phyloP scores from a whole-genome alignment of 2,888 invertebrate species.

The Elysia crispata region DNA sequence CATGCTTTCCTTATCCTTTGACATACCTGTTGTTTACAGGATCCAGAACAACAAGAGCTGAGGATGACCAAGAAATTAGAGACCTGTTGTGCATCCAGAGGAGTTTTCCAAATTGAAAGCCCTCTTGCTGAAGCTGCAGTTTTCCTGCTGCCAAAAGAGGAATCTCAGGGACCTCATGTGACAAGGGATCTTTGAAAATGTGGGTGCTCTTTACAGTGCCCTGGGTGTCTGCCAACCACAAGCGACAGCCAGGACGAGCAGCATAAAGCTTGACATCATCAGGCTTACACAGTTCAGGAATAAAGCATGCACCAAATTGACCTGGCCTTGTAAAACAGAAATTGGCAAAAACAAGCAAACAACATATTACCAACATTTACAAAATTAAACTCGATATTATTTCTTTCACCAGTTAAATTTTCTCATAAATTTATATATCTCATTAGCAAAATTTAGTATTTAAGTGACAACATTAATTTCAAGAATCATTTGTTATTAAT shows the following conservation, averaged over 20 bases:
- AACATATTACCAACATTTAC: not conserved
- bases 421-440: too few species aligned
- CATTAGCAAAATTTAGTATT: too few species aligned
- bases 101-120: slow-evolving; percentile 82
- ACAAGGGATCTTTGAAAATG: slow-evolving; percentile 84
- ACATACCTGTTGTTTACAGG: slow-evolving; percentile 82
- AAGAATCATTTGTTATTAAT: too few species aligned
- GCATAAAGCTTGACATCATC: slow-evolving; percentile 83
- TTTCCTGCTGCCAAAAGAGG: slow-evolving; percentile 38
- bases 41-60: slow-evolving; percentile 86
- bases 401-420: too few species aligned
- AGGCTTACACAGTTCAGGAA: slow-evolving; percentile 80
- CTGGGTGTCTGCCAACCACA: slow-evolving; percentile 88
- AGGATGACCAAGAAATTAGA: slow-evolving; percentile 86
- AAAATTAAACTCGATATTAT: too few species aligned
- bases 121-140: slow-evolving; percentile 49
- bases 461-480: too few species aligned
- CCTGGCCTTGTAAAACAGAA: slow-evolving; percentile 80
- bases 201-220: slow-evolving; percentile 91
- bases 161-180: slow-evolving; percentile 36
- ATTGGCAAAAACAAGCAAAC: not conserved
- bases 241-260: slow-evolving; percentile 88
- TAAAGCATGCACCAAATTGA: slow-evolving; percentile 83
- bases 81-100: slow-evolving; percentile 85
- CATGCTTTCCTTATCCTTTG: too few species aligned